These are phyloP conservation scores for Anniella stebbinsi DNA, from an alignment of 2,797 vertebrate genomes.

Conservation along the genomic window DNA sequence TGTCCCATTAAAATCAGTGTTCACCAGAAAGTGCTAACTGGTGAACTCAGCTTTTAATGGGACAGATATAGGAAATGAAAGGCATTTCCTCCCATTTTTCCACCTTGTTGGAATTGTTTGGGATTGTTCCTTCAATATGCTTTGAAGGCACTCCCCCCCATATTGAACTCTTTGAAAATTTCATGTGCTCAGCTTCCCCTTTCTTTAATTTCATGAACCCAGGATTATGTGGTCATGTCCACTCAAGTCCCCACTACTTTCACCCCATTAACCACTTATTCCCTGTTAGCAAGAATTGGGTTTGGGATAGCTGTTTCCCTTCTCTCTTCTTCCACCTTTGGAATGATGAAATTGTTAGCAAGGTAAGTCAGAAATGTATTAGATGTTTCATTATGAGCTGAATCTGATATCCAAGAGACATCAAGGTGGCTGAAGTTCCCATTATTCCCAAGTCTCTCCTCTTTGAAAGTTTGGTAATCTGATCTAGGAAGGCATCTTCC, in stretches of 20 bases:
- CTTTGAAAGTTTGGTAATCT: neutral
- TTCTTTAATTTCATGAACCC: too few species aligned
- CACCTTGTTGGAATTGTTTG: constrained; percentile 19
- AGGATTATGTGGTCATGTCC: too few species aligned
- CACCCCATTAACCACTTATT: neutral
- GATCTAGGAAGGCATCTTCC: neutral
- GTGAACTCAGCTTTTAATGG: too few species aligned
- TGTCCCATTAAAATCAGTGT: neutral
- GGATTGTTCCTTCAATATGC: neutral
- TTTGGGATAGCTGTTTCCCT: too few species aligned
- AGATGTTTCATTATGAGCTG: neutral
- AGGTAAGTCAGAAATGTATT: neutral
- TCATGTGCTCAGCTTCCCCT: neutral
- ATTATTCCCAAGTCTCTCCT: neutral
- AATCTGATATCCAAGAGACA: neutral
- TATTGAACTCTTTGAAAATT: too few species aligned
- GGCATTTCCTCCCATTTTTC: too few species aligned
- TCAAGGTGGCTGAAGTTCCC: neutral
- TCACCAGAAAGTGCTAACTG: neutral
- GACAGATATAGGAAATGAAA: too few species aligned
- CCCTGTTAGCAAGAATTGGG: neutral
- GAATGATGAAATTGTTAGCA: neutral
- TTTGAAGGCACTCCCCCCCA: neutral
- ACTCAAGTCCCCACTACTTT: neutral
- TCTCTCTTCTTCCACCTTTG: neutral